Conservation (phyloP, 1,140 invertebrate genomes). For the Pseudomyrmex cubaensis region DNA sequence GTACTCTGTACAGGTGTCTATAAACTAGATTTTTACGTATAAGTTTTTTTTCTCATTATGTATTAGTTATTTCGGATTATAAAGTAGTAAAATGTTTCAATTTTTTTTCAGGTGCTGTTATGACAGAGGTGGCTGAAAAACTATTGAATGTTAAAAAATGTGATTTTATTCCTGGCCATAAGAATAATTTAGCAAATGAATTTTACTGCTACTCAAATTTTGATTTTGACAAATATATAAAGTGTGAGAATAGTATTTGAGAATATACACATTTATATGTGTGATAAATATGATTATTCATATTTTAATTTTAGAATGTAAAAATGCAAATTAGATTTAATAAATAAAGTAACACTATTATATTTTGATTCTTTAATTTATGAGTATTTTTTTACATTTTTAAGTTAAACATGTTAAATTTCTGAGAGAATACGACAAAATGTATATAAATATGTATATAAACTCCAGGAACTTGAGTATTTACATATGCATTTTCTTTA, state of each 20-base stretch:
- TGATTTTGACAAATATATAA: constrained; percentile 86
- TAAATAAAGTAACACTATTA: too few relatives aligned
- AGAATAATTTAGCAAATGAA: constrained; percentile 96
- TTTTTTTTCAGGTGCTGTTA: constrained; percentile 88
- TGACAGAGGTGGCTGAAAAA: constrained; percentile 89
- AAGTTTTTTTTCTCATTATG: not conserved
- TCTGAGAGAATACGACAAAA: too few relatives aligned
- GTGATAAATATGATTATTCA: too few relatives aligned
- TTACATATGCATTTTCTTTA: too few relatives aligned
- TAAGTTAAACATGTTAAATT: too few relatives aligned
- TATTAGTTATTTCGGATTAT: not conserved
- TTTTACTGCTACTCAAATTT: constrained; percentile 97
- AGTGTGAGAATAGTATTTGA: not conserved
- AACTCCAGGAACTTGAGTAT: too few relatives aligned
- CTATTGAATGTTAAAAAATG: constrained; percentile 89
- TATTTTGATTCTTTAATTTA: too few relatives aligned
- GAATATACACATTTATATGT: too few relatives aligned
- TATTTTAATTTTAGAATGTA: too few relatives aligned
- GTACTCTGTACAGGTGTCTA: constrained; percentile 94
- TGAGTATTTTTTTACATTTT: too few relatives aligned
- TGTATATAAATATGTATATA: too few relatives aligned
- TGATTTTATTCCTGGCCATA: constrained; percentile 92
- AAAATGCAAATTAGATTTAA: too few relatives aligned
- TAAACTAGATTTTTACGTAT: not conserved
- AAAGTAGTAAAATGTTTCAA: constrained; percentile 24